Evolutionary conservation across 1,140 invertebrate species (phyloP).

Genomic region (Drosophila triauraria): DNA sequence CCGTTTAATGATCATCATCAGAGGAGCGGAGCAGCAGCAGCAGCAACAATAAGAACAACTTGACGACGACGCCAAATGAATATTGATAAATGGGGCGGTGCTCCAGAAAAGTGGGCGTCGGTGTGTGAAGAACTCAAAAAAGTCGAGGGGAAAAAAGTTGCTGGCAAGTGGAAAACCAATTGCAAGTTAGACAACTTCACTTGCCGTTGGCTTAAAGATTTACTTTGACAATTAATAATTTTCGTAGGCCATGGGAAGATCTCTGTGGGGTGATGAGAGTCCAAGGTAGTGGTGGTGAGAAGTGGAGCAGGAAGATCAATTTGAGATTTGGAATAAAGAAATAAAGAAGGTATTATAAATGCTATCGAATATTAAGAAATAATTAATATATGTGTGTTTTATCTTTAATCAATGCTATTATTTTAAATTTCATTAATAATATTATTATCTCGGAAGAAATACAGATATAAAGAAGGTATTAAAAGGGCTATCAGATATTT

Average conservation of each 20-base stretch:
- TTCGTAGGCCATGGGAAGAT: constrained; percentile 21
- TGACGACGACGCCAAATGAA: constrained; percentile 82
- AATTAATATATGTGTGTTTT: not conserved
- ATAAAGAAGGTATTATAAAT: not conserved
- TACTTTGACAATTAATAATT: constrained; percentile 58
- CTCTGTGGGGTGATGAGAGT: not conserved
- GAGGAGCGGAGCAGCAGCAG: constrained; percentile 41
- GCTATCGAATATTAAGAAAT: not conserved
- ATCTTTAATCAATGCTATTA: too few species aligned
- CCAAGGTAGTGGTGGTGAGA: too few species aligned
- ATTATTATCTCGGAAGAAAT: too few species aligned
- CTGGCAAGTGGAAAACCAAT: constrained; percentile 52
- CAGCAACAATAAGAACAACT: constrained; percentile 55
- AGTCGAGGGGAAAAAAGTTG: constrained; percentile 14
- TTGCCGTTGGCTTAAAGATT: constrained; percentile 50
- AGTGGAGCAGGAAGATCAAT: constrained; percentile 1
- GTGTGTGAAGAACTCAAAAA: constrained; percentile 55
- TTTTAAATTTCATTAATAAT: not conserved
- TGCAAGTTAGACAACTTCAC: constrained; percentile 57
- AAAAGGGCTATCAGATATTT: too few species aligned
- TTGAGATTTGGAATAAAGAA: not conserved
- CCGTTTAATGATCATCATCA: constrained; percentile 78
- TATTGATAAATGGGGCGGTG: constrained; percentile 84
- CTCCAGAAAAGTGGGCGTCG: constrained; percentile 72
- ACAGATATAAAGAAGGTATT: too few species aligned